Conservation (phyloP, 2,888 invertebrate genomes). For the Gortyna flavago region DNA sequence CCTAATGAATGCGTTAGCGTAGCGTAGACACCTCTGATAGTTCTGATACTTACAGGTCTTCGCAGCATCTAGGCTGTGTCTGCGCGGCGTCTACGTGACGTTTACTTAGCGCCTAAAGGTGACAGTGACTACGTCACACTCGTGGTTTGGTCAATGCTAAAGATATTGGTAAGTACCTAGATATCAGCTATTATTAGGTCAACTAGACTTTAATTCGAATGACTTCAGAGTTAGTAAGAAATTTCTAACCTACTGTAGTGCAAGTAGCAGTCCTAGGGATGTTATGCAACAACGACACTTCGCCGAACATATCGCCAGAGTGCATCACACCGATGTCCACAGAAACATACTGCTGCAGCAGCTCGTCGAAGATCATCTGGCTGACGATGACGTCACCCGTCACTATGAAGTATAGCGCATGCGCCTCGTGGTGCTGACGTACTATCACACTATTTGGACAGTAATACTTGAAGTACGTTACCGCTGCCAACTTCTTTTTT, state of each 20-base stretch:
- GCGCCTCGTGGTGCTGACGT: slow-evolving; percentile 90
- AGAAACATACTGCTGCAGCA: slow-evolving; percentile 83
- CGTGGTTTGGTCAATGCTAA: not conserved
- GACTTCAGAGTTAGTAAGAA: not conserved
- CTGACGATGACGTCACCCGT: slow-evolving; percentile 89
- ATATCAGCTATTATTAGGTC: not conserved
- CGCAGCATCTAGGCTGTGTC: not conserved
- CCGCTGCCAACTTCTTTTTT: slow-evolving; percentile 90
- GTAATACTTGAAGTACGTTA: slow-evolving; percentile 91
- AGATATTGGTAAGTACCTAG: not conserved
- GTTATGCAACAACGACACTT: slow-evolving; percentile 91
- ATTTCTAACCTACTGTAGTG: slow-evolving; percentile 86
- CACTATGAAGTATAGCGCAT: slow-evolving; percentile 91
- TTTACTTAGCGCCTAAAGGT: not conserved
- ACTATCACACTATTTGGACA: slow-evolving; percentile 90
- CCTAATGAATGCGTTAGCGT: not conserved
- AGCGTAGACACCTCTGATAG: not conserved
- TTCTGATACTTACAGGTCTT: too few species aligned
- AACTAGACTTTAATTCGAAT: not conserved
- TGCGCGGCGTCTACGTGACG: not conserved
- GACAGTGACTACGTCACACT: not conserved
- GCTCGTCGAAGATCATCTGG: slow-evolving; percentile 87
- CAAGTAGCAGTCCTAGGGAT: slow-evolving; percentile 91
- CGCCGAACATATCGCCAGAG: slow-evolving; percentile 92
- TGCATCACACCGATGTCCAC: slow-evolving; percentile 88